These are phyloP conservation scores for Rhodinocichla rosea DNA, from an alignment of 2,113 vertebrate species.

Conservation along the genomic window DNA sequence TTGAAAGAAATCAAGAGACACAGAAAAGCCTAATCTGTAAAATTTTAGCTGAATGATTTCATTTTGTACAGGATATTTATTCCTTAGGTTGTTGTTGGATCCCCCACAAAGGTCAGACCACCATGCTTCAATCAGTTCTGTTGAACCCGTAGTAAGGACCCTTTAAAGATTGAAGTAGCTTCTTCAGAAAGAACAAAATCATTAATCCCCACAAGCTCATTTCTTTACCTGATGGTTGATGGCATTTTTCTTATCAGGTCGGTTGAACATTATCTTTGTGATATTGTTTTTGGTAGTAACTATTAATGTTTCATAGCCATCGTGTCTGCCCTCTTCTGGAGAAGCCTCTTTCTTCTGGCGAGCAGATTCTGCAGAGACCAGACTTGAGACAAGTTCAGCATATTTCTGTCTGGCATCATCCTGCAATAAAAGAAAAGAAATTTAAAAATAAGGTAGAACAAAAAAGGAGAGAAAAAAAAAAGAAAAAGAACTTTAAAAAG, in stretches of 20 bases:
- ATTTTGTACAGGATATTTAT: not conserved
- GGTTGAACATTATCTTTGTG: constrained; percentile 88
- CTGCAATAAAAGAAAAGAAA: constrained; percentile 63
- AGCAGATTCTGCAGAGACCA: constrained; percentile 72
- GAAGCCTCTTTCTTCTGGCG: constrained; percentile 12
- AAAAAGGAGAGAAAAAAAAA: not conserved
- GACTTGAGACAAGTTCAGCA: constrained; percentile 78
- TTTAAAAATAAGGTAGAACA: not conserved
- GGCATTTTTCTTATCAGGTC: constrained; percentile 89
- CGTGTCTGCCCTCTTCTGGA: not conserved
- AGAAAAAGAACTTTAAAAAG: not conserved
- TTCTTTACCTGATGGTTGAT: constrained; percentile 79
- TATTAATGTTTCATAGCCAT: constrained; percentile 72
- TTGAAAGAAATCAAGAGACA: not conserved
- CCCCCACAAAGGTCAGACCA: not conserved
- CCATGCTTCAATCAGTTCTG: not conserved
- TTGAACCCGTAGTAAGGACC: not conserved
- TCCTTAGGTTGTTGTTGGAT: not conserved
- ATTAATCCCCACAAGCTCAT: not conserved
- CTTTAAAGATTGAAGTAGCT: not conserved
- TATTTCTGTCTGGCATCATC: constrained; percentile 85
- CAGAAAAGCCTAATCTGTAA: not conserved
- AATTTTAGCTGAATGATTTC: not conserved
- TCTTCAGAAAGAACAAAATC: not conserved
- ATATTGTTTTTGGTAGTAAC: constrained; percentile 83